Percentiles rank a stretch among this genome's conserved stretches.
These are phyloP conservation scores for Sebastes itinus DNA, from an alignment of 2,797 vertebrate species.

Conservation along the genomic window DNA sequence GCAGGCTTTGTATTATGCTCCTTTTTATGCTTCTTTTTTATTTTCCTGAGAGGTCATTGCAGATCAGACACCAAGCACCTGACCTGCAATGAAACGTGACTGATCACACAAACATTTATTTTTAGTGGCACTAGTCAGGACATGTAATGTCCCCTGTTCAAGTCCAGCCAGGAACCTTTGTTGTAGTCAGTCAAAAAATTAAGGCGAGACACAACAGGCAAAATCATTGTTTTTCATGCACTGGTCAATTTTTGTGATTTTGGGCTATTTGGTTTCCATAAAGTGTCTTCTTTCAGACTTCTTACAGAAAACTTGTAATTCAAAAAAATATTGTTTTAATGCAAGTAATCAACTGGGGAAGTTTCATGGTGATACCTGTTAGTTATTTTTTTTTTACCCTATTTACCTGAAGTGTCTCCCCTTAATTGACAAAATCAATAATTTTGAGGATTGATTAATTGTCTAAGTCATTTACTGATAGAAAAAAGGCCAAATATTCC, in stretches of 20 bases:
- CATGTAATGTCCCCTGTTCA: neutral
- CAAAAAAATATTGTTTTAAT: no score
- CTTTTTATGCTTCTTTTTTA: neutral
- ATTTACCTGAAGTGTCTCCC: no score
- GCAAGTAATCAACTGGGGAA: no score
- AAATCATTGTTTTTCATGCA: no score
- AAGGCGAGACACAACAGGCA: no score
- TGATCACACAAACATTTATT: neutral
- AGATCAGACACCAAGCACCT: neutral
- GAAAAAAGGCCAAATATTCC: no score
- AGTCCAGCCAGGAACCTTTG: neutral
- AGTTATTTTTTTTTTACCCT: no score
- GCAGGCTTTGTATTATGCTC: neutral
- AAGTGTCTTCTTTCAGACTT: no score
- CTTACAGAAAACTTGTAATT: no score
- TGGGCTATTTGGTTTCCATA: no score
- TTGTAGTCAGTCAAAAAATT: neutral
- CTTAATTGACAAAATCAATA: neutral
- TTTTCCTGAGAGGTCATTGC: neutral
- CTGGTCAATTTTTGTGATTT: no score
- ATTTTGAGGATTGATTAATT: neutral
- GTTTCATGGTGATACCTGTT: no score
- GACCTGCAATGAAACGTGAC: neutral
- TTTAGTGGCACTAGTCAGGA: neutral
- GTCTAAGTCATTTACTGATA: neutral